phyloP scores from a whole-genome alignment of 2,888 invertebrate genomes.

The Diloba caeruleocephala region DNA sequence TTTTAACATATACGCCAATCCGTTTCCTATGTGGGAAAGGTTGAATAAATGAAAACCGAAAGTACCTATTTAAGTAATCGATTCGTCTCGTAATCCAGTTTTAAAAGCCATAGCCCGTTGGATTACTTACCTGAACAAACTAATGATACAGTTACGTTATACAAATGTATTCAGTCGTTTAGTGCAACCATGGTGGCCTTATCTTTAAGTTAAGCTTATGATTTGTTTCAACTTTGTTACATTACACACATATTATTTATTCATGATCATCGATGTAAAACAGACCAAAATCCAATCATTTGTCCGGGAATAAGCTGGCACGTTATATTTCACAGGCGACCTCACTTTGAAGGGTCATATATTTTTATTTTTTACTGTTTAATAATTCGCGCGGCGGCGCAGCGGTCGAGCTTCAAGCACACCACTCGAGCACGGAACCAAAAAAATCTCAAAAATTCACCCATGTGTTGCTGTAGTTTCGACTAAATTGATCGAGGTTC shows the following conservation, averaged over 20 bases:
- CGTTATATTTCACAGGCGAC: conserved; percentile 73
- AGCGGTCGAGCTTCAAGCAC: conserved; percentile 73
- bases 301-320: conserved; percentile 65
- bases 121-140: no score
- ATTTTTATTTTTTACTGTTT: conserved; percentile 82
- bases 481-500: conserved; percentile 71
- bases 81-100: no score
- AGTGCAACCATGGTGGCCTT: no score
- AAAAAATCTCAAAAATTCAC: conserved; percentile 82
- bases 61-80: no score
- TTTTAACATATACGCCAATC: no score
- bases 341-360: conserved; percentile 72
- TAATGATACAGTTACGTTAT: no score
- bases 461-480: conserved; percentile 80
- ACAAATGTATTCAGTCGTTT: no score
- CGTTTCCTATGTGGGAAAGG: no score
- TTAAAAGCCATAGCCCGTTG: no score
- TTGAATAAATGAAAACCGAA: no score
- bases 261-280: conserved; percentile 12
- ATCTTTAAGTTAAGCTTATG: no score
- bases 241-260: conserved; percentile 13
- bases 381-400: conserved; percentile 85
- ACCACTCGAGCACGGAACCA: conserved; percentile 84
- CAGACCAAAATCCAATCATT: conserved; percentile 51
- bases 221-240: no score